phyloP scores from a whole-genome alignment of 2,888 invertebrate species.

The Odontomyia ornata region DNA sequence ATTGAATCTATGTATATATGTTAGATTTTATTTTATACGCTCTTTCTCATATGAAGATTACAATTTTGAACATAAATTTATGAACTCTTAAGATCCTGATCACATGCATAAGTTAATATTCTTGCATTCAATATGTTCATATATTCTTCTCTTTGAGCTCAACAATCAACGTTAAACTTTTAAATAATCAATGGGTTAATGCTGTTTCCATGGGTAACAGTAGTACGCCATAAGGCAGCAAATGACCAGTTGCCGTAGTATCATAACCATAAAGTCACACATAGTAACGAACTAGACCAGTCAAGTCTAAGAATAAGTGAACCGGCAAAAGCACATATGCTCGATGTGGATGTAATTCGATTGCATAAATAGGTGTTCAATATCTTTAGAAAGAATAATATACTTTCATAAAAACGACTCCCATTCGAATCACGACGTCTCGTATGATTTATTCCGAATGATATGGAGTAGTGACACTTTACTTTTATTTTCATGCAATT shows the following conservation, averaged over 20 bases:
- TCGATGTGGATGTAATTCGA: background rate
- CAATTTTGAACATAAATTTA: no score
- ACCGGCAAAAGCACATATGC: background rate
- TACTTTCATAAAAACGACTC: conserved; percentile 1
- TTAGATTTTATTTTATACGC: no score
- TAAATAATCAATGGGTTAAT: background rate
- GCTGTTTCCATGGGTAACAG: background rate
- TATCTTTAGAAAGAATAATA: conserved; percentile 1
- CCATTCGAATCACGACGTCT: background rate
- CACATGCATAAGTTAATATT: no score
- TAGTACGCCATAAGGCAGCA: background rate
- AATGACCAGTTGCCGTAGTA: background rate
- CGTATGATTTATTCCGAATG: background rate
- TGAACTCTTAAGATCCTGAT: no score
- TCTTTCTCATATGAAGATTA: no score
- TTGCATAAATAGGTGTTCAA: background rate
- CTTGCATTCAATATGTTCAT: no score
- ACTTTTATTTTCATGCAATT: background rate
- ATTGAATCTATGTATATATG: no score
- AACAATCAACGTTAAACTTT: no score
- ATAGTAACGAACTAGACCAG: background rate
- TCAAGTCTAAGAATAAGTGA: background rate
- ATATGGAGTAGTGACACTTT: background rate
- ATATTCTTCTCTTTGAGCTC: no score
- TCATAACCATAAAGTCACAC: conserved; percentile 13